Percentiles rank a stretch among this genome's conserved stretches.
These are phyloP conservation scores for Antheraea pernyi DNA, from an alignment of 1,140 invertebrate genomes.

Conservation along the genomic window DNA sequence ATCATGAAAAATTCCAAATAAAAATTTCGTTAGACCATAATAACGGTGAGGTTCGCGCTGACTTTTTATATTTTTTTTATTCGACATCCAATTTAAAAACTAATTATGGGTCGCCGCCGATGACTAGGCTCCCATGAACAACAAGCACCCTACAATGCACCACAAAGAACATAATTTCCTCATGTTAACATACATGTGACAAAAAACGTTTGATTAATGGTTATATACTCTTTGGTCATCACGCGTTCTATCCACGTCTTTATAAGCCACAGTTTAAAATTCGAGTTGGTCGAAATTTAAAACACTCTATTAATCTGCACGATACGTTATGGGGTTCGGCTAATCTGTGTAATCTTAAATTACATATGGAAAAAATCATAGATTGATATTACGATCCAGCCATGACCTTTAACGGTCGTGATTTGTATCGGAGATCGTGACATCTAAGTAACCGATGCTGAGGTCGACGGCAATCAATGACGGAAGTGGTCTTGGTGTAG, in stretches of 20 bases:
- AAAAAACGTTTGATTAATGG: conserved; percentile 73
- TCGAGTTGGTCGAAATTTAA: not conserved
- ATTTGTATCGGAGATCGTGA: conserved; percentile 51
- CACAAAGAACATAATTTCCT: conserved; percentile 72
- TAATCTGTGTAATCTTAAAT: conserved; percentile 18
- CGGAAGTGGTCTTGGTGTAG: conserved; percentile 44
- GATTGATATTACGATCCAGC: conserved; percentile 41
- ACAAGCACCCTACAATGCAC: conserved; percentile 54
- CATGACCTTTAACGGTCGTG: conserved; percentile 64
- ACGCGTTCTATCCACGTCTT: conserved; percentile 31
- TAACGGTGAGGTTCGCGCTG: conserved; percentile 47
- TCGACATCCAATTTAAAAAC: conserved; percentile 68
- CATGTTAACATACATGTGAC: conserved; percentile 66
- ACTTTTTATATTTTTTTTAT: conserved; percentile 51
- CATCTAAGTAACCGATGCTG: conserved; percentile 57
- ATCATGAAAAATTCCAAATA: conserved; percentile 53
- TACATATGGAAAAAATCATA: conserved; percentile 35
- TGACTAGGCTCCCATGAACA: conserved; percentile 58
- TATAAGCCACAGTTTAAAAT: conserved; percentile 27
- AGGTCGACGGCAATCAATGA: conserved; percentile 57
- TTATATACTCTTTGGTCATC: conserved; percentile 32
- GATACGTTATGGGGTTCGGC: not conserved
- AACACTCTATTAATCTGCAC: not conserved
- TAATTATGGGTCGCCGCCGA: conserved; percentile 57
- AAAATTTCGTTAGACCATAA: conserved; percentile 56